Percentiles rank a stretch among this genome's conserved stretches.
phyloP scores from a whole-genome alignment of 2,797 vertebrate species.

The Presbytis comata region DNA sequence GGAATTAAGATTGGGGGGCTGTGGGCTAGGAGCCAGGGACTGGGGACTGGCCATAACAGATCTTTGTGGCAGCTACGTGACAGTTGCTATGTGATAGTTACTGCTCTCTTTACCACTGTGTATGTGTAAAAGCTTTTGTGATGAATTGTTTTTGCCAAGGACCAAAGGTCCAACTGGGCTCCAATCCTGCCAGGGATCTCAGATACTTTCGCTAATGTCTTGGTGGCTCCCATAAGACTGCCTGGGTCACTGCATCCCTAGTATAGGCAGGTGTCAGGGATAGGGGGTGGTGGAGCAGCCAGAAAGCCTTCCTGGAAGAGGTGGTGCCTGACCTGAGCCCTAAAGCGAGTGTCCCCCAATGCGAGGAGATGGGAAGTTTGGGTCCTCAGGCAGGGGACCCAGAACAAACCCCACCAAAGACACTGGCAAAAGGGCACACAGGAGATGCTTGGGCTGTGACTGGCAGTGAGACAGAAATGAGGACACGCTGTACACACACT shows the following conservation, averaged over 20 bases:
- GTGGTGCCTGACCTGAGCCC: neutral
- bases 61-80: neutral
- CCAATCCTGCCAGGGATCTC: neutral
- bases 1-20: neutral
- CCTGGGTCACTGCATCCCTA: neutral
- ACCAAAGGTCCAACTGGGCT: neutral
- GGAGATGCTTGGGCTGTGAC: neutral
- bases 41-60: neutral
- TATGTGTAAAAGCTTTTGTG: neutral
- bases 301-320: neutral
- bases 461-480: neutral
- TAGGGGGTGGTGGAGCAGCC: too few species aligned
- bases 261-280: fast-evolving
- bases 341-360: neutral
- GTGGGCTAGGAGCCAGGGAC: neutral
- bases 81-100: too few species aligned
- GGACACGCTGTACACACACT: fast-evolving
- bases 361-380: neutral
- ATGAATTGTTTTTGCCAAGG: neutral
- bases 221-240: neutral
- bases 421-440: neutral
- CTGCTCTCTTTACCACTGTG: neutral
- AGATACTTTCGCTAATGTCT: neutral
- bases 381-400: neutral
- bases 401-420: neutral